phyloP scores from a whole-genome alignment of 64 coral and sea anemone genomes.

The Stichodactyla helianthus region DNA sequence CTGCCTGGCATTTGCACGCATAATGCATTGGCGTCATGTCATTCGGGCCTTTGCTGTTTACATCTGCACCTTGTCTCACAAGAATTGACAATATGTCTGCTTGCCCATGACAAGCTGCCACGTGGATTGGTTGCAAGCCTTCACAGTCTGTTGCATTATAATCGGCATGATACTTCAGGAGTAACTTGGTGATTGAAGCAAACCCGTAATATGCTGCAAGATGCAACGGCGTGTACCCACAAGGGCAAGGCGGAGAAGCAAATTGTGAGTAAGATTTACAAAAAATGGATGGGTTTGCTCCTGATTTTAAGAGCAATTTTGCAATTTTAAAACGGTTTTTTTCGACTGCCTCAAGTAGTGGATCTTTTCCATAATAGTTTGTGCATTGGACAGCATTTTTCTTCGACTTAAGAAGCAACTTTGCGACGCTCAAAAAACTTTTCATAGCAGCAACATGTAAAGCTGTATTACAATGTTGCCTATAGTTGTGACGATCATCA shows the following conservation, averaged over 20 bases:
- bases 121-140: conserved; percentile 32
- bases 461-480: not conserved
- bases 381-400: not conserved
- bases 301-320: conserved; percentile 30
- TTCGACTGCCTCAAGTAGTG: conserved; percentile 55
- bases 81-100: conserved; percentile 16
- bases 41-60: not conserved
- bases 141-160: conserved; percentile 2
- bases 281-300: conserved; percentile 13
- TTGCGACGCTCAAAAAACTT: not conserved
- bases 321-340: conserved; percentile 28
- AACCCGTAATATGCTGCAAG: conserved; percentile 22
- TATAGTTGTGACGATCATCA: not conserved
- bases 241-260: not conserved
- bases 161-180: conserved; percentile 14
- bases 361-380: conserved; percentile 12
- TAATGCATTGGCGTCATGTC: conserved; percentile 45
- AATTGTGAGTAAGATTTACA: conserved; percentile 1
- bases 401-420: not conserved
- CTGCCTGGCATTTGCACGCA: not conserved
- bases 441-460: conserved; percentile 18
- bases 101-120: conserved; percentile 51
- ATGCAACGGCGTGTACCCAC: conserved; percentile 36
- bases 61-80: not conserved
- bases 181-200: not conserved